phyloP scores from a whole-genome alignment of 2,888 invertebrate species.

The Apamea epomidion region DNA sequence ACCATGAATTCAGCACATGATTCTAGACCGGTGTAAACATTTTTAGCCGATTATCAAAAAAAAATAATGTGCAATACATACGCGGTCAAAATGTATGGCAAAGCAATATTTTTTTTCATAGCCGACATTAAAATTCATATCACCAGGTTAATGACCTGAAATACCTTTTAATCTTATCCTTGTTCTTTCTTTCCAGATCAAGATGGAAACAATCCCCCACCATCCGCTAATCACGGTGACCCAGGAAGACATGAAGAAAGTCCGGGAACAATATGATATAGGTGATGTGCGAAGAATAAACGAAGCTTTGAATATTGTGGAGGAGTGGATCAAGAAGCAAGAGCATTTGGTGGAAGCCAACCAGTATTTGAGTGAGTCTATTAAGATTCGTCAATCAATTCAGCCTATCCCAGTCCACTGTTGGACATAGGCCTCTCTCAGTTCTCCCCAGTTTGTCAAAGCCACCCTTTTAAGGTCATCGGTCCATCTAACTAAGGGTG shows the following conservation, averaged over 20 bases:
- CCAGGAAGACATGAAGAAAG: conserved; percentile 74
- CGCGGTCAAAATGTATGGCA: no score
- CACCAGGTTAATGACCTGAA: neutral
- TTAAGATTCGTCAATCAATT: neutral
- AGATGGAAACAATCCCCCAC: conserved; percentile 76
- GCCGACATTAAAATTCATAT: no score
- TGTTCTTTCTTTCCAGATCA: conserved; percentile 34
- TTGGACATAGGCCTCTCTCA: no score
- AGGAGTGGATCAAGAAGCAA: conserved; percentile 82
- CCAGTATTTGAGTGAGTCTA: conserved; percentile 76
- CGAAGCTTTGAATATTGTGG: conserved; percentile 75
- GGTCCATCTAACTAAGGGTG: no score
- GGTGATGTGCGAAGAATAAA: conserved; percentile 75
- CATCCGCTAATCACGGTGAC: conserved; percentile 79
- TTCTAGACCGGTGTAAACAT: no score
- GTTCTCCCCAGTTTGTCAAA: no score
- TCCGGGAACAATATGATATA: conserved; percentile 73
- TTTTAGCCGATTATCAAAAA: no score
- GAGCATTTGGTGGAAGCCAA: conserved; percentile 78
- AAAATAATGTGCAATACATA: no score
- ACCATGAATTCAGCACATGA: no score
- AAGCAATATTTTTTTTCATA: no score
- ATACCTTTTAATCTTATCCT: neutral
- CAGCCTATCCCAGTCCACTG: no score
- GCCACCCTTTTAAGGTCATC: no score